Percentiles rank a stretch among this genome's conserved stretches.
Conservation (phyloP, 2,888 invertebrate species). For the Volucella inflata region DNA sequence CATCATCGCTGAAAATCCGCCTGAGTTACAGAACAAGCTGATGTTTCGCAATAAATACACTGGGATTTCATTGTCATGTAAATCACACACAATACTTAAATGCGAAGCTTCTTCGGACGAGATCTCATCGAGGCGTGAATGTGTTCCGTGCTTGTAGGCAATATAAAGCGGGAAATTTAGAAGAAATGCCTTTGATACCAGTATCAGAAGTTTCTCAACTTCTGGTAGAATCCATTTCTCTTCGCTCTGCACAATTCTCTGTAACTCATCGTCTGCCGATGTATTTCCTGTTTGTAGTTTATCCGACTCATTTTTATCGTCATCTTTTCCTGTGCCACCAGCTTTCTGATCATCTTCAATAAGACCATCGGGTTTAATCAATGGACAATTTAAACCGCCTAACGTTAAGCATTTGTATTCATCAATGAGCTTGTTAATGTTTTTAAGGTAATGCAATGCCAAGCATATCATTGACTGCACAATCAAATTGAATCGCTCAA, state of each 20-base stretch:
- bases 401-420: slow-evolving; percentile 83
- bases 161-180: slow-evolving; percentile 95
- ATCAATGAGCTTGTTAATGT: slow-evolving; percentile 86
- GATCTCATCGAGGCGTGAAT: slow-evolving; percentile 91
- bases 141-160: slow-evolving; percentile 93
- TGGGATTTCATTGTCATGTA: slow-evolving; percentile 96
- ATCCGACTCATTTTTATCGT: slow-evolving; percentile 52
- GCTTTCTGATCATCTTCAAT: slow-evolving; percentile 78
- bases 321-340: slow-evolving; percentile 23
- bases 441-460: slow-evolving; percentile 92
- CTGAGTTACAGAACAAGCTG: slow-evolving; percentile 95
- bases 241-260: slow-evolving; percentile 79
- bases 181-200: slow-evolving; percentile 94
- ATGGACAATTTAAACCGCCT: slow-evolving; percentile 58
- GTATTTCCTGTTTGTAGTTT: slow-evolving; percentile 38
- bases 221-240: slow-evolving; percentile 91
- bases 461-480: slow-evolving; percentile 94
- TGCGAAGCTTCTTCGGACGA: slow-evolving; percentile 91
- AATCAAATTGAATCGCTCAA: slow-evolving; percentile 94
- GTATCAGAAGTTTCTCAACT: slow-evolving; percentile 93
- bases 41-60: slow-evolving; percentile 95
- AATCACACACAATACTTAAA: slow-evolving; percentile 89
- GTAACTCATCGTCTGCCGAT: slow-evolving; percentile 45
- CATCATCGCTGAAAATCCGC: slow-evolving; percentile 94
- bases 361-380: slow-evolving; percentile 36